These are phyloP conservation scores for Spea multiplicata DNA, from an alignment of 2,113 vertebrate genomes.

Conservation along the genomic window DNA sequence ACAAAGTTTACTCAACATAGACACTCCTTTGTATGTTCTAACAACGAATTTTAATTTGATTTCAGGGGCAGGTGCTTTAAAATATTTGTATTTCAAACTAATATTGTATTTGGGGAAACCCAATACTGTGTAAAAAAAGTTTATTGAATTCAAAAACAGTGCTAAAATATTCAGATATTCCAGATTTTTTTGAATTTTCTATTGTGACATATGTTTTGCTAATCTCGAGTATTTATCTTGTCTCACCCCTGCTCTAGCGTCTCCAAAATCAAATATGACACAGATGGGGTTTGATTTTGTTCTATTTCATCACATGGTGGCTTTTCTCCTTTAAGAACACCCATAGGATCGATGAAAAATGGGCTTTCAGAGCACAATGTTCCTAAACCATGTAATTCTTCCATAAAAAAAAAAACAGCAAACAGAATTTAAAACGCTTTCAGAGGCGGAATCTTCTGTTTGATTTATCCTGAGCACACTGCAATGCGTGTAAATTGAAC, in stretches of 20 bases:
- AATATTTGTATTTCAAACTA: too few species aligned
- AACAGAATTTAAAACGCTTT: constrained; percentile 31
- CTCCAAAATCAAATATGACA: constrained; percentile 37
- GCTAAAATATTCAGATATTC: neutral
- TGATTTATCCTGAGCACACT: constrained; percentile 30
- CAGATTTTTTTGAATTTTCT: constrained; percentile 4
- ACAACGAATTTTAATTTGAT: too few species aligned
- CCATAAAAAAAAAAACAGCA: constrained; percentile 28
- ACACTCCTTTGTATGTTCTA: too few species aligned
- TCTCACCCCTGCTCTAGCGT: neutral
- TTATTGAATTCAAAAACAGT: too few species aligned
- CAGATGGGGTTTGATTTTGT: constrained; percentile 40
- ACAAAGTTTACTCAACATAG: too few species aligned
- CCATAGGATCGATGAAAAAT: constrained; percentile 28
- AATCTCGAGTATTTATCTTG: constrained; percentile 27
- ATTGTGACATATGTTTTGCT: constrained; percentile 29
- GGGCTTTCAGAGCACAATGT: constrained; percentile 3
- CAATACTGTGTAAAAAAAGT: too few species aligned
- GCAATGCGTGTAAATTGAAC: constrained; percentile 42
- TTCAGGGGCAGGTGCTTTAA: too few species aligned
- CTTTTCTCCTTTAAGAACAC: constrained; percentile 23
- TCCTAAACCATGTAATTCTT: constrained; percentile 34
- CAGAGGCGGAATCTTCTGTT: constrained; percentile 18
- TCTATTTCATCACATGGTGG: constrained; percentile 38
- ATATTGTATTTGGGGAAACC: too few species aligned